Base-by-base conservation (phyloP, 2,797 vertebrate species). In the Lophius americanus region DNA sequence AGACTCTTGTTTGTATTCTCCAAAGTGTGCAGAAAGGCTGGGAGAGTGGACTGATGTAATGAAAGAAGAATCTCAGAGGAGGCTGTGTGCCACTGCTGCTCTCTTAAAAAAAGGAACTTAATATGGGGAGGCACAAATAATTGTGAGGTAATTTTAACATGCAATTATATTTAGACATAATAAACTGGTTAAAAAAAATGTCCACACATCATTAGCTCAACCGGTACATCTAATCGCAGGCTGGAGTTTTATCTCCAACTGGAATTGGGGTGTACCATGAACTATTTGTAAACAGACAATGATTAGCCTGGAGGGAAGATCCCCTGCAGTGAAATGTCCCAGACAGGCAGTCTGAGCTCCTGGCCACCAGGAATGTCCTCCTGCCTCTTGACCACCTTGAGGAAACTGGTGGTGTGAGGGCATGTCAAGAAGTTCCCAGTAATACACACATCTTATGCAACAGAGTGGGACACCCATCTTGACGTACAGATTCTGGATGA, bases 351-450 rank as follows among this genome's bases (percentile, higher is more conserved):
- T 41, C 51, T 52, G 69, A 23, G 23, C 23, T 72, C 35, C n/a
- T 36, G 7, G 51, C 47, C 64, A 57, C 12, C 51, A 81, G 77
- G 76, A 86, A 87, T 76, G 82, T 73, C 50, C 47, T 60, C 42
- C 54, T 68, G 58, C 53, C 41, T 66, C 49, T 61, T 50, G 36
- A 47, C 68, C 59, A 81, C 65, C 76, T 66, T 55, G 58, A 44
- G 37, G 5, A 9, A 56, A 68, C 51, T 60, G 48, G 10, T 51
- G 48, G 43, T 51, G 23, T 7, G n/a, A 56, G 14, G 11, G 35
- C 55, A 64, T 5, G 8, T 6, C 33, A 62, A 60, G 56, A 70
- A 23, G 67, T 73, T 73, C 70, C 36, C 4, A 1, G 56, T 73
- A 62, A 59, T 64, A 61, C 76, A 75, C 42, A 57, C 53, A 33